Conservation (phyloP, 2,888 invertebrate genomes). For the Luperina nickerlii region DNA sequence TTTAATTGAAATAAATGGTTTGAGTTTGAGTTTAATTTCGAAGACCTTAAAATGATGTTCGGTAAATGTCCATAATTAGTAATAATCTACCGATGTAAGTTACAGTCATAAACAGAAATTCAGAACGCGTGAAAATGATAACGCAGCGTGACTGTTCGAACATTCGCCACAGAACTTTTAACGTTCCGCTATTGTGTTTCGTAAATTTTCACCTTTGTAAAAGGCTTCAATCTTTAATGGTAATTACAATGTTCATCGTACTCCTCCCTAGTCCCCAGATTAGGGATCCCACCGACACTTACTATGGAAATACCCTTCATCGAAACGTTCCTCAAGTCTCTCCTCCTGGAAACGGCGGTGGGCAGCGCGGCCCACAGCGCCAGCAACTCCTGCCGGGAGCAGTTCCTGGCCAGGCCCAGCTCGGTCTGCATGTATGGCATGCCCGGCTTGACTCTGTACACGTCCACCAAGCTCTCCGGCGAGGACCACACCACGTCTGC, state of each 20-base stretch:
- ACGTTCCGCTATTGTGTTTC: neutral
- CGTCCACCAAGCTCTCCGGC: slow-evolving; percentile 72
- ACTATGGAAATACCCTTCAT: slow-evolving; percentile 78
- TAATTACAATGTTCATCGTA: neutral
- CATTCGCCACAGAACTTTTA: neutral
- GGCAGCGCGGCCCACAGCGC: slow-evolving; percentile 72
- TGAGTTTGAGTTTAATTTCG: too few species aligned
- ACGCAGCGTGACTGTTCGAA: neutral
- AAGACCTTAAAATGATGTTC: neutral
- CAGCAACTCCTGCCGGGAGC: slow-evolving; percentile 60
- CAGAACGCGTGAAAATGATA: neutral
- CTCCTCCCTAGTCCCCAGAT: neutral
- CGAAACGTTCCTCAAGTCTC: slow-evolving; percentile 75
- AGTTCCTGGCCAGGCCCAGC: slow-evolving; percentile 64
- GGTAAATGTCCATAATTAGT: neutral
- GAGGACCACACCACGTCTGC: slow-evolving; percentile 80
- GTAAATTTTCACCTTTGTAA: neutral
- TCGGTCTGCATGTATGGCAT: slow-evolving; percentile 68
- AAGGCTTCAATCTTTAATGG: neutral
- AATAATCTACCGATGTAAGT: neutral
- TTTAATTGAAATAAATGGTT: too few species aligned
- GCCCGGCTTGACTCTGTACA: slow-evolving; percentile 75
- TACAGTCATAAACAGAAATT: neutral
- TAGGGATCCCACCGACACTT: slow-evolving; percentile 51
- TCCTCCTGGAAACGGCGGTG: slow-evolving; percentile 75